Base-by-base conservation (phyloP, 2,888 invertebrate species). In the Oscheius sp. region DNA sequence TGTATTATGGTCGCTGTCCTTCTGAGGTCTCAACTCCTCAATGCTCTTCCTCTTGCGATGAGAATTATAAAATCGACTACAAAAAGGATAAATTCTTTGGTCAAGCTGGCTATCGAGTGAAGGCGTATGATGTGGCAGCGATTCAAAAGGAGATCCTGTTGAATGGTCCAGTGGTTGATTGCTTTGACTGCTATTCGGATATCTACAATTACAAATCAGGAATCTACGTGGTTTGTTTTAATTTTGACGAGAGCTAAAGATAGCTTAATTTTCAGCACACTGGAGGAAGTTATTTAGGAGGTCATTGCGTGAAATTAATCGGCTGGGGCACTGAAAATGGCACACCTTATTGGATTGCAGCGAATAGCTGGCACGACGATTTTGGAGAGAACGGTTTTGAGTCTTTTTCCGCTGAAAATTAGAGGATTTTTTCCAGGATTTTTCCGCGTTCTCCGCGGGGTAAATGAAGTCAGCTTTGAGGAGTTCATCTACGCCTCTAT, bases 61-160 rank as follows among this genome's bases (percentile, higher is more conserved):
- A 87, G 0, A 88, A 89, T 3, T 95, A 93, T 88, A 90, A 89
- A 3, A 89, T 90, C 0, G 87, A 90, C 0, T 95, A 93, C 87
- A 87, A 88, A 12, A 88, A 91, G 66, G 95, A 95, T 87, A 91
- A 92, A 80, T 91, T 91, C 81, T 92, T 89, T 83, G 95, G 93
- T 45, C 48, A 33, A n/a, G 34, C 55, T 1, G 34, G 55, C 34
- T 55, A 55, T 20, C 31, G 55, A 17, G 33, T 55, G 6, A 20
- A 20, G 34, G 17, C 33, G 1, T n/a, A 5, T 2, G 20, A 33
- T 20, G 37, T 34, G 1, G 55, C 17, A 29, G 55, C 34, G 20
- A 29, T 55, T 17, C 55, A 55, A 34, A 55, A 37, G 23, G 55
- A 55, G 12, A 17, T 55, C 1, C 17, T 55, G 55, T 23, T 34